A percentile compares a stretch with the other conserved stretches of the same genome.
Evolutionary conservation across 2,113 vertebrate species (phyloP).

Genomic region (Takifugu flavidus): DNA sequence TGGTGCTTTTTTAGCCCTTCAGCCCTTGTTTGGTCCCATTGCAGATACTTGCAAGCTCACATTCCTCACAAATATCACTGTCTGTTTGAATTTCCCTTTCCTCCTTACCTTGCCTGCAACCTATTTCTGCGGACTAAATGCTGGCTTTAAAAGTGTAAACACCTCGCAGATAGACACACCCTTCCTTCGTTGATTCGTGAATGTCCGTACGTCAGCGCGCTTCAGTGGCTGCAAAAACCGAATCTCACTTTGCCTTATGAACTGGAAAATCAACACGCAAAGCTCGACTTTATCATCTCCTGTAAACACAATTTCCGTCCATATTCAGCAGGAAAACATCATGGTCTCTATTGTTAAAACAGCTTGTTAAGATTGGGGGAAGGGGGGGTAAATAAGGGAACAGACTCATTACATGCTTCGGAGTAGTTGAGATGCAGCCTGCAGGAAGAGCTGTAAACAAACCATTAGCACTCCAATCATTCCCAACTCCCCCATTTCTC

Average conservation of each 20-base stretch:
- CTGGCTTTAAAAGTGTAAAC: slow-evolving; percentile 36
- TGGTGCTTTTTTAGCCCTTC: too few species aligned
- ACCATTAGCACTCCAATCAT: slow-evolving; percentile 29
- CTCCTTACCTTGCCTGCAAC: background rate
- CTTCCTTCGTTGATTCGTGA: slow-evolving; percentile 1
- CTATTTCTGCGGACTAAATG: background rate
- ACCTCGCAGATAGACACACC: slow-evolving; percentile 7
- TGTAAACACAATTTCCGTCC: slow-evolving; percentile 28
- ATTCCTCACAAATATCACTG: too few species aligned
- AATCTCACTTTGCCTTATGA: slow-evolving; percentile 10
- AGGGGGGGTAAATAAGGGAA: slow-evolving; percentile 60
- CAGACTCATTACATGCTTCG: slow-evolving; percentile 64
- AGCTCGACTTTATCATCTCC: background rate
- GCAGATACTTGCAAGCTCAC: too few species aligned
- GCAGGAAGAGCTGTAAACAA: slow-evolving; percentile 49
- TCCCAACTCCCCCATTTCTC: slow-evolving; percentile 6
- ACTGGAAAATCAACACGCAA: slow-evolving; percentile 23
- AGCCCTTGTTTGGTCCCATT: too few species aligned
- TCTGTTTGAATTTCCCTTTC: background rate
- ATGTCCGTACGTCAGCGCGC: slow-evolving; percentile 14
- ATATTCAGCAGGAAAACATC: slow-evolving; percentile 20
- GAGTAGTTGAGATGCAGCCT: slow-evolving; percentile 49
- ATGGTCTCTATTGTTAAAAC: too few species aligned
- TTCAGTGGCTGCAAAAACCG: slow-evolving; percentile 1
- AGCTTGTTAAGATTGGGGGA: slow-evolving; percentile 30